A percentile compares a stretch with the other conserved stretches of the same genome.
Conservation (phyloP, 2,797 vertebrate species). For the Chelonia mydas region DNA sequence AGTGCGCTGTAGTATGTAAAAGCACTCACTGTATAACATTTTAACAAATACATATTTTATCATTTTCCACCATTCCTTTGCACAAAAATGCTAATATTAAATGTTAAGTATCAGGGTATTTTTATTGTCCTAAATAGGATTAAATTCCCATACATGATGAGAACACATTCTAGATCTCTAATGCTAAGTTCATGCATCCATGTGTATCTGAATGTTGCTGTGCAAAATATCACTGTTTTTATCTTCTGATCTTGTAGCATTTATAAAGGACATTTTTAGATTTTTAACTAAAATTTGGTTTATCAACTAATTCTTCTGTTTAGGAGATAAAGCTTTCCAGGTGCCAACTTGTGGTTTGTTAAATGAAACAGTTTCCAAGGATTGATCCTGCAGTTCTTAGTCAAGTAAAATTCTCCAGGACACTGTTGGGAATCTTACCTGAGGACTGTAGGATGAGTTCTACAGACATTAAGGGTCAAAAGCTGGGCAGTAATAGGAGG, state of each 20-base stretch:
- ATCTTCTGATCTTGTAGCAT: neutral
- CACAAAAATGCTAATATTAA: neutral
- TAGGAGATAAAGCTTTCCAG: neutral
- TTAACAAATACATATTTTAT: neutral
- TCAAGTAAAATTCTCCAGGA: neutral
- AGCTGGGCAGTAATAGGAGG: neutral
- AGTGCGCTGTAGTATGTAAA: accelerated
- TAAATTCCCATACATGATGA: neutral
- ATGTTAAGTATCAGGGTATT: neutral
- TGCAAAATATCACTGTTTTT: neutral
- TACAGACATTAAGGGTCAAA: neutral
- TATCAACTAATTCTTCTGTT: neutral
- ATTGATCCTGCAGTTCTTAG: neutral
- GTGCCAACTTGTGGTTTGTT: neutral
- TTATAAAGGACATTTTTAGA: neutral
- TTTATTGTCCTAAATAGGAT: neutral
- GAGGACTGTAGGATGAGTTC: neutral
- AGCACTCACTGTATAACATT: neutral
- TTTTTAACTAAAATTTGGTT: neutral
- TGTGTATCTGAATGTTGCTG: neutral
- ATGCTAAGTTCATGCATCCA: neutral
- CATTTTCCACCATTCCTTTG: neutral
- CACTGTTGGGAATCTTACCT: neutral
- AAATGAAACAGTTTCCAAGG: neutral
- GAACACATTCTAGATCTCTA: neutral